phyloP scores from a whole-genome alignment of 2,113 vertebrate species.

The Ailurus styani region DNA sequence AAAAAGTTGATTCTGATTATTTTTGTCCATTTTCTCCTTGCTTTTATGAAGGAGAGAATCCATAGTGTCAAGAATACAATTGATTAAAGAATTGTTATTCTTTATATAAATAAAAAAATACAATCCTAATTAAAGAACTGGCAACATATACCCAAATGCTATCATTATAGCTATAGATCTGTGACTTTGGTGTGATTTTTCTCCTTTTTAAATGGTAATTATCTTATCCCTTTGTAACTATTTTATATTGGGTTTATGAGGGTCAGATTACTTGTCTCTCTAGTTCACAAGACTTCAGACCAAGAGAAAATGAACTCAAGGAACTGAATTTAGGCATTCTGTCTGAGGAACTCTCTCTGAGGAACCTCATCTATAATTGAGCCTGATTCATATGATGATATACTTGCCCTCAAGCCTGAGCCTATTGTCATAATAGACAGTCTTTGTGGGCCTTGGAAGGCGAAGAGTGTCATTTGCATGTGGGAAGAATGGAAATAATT shows the following conservation, averaged over 20 bases:
- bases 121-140: background rate
- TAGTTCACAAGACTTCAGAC: background rate
- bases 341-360: background rate
- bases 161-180: background rate
- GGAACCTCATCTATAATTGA: background rate
- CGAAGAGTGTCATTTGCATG: background rate
- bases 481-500: background rate
- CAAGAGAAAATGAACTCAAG: background rate
- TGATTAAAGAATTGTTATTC: no score
- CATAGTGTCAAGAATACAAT: background rate
- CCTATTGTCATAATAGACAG: background rate
- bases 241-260: background rate
- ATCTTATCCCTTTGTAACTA: background rate
- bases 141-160: background rate
- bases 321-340: background rate
- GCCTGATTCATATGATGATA: background rate
- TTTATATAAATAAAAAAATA: no score
- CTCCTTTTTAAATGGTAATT: background rate
- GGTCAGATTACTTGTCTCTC: background rate
- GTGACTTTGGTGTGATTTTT: background rate
- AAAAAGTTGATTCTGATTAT: background rate
- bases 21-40: background rate
- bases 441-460: background rate
- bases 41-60: background rate
- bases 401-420: background rate